Evolutionary conservation across 2,888 invertebrate species (phyloP).

Genomic region (Amphipyra tragopoginis): DNA sequence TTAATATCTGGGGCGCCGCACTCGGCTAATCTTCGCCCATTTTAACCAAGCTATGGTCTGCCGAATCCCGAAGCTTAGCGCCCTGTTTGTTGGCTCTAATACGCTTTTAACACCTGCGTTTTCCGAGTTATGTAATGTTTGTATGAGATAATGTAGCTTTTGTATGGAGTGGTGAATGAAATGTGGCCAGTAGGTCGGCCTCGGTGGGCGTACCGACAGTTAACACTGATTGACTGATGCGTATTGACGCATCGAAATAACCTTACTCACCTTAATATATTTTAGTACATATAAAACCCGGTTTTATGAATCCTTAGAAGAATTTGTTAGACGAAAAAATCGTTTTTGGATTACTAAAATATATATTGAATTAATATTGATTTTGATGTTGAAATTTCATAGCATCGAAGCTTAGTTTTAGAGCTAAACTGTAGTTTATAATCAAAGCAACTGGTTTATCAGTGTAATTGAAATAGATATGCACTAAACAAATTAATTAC

Average conservation of each 20-base stretch:
- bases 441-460: too few species aligned
- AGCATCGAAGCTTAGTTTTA: too few species aligned
- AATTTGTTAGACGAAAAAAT: slow-evolving; percentile 12
- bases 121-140: slow-evolving; percentile 76
- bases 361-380: slow-evolving; percentile 6
- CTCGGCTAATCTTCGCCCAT: slow-evolving; percentile 84
- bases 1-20: slow-evolving; percentile 74
- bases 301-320: slow-evolving; percentile 29
- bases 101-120: slow-evolving; percentile 88
- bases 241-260: slow-evolving; percentile 50
- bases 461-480: too few species aligned
- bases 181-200: slow-evolving; percentile 61
- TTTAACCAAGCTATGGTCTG: slow-evolving; percentile 79
- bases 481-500: too few species aligned
- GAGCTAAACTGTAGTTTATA: too few species aligned
- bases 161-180: slow-evolving; percentile 73
- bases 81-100: slow-evolving; percentile 86
- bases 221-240: slow-evolving; percentile 64
- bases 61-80: slow-evolving; percentile 85
- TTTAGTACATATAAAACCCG: slow-evolving; percentile 30
- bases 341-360: slow-evolving; percentile 5
- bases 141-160: slow-evolving; percentile 78
- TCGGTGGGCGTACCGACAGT: slow-evolving; percentile 60
- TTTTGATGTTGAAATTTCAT: background rate
- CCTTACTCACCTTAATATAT: slow-evolving; percentile 44